These are phyloP conservation scores for Nemotelus nigrinus DNA, from an alignment of 2,888 invertebrate genomes.

Conservation along the genomic window DNA sequence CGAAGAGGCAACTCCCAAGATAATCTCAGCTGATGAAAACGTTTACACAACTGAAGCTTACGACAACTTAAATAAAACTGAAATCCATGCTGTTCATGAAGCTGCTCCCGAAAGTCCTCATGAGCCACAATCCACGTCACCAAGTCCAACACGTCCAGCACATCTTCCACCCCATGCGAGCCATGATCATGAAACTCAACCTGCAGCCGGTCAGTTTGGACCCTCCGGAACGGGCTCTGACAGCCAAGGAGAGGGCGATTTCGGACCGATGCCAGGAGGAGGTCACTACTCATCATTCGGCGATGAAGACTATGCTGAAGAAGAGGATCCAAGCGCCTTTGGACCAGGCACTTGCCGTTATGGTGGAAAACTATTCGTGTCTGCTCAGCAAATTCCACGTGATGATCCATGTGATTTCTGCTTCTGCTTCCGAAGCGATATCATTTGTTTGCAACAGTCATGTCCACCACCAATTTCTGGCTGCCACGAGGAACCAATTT, in stretches of 20 bases:
- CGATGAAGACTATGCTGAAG: conserved; percentile 72
- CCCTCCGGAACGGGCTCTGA: conserved; percentile 25
- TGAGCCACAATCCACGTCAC: not conserved
- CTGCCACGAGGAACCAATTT: conserved; percentile 91
- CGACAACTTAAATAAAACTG: conserved; percentile 23
- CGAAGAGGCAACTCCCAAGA: conserved; percentile 26
- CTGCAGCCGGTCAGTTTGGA: conserved; percentile 52
- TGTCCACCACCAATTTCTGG: conserved; percentile 93
- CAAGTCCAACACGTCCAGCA: conserved; percentile 14
- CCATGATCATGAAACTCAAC: conserved; percentile 38
- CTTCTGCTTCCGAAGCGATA: conserved; percentile 96
- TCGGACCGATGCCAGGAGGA: conserved; percentile 29
- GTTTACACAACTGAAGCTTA: not conserved
- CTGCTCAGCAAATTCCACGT: conserved; percentile 93
- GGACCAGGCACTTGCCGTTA: conserved; percentile 92
- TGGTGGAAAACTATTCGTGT: conserved; percentile 91
- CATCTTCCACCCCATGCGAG: conserved; percentile 54
- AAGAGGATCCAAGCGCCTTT: conserved; percentile 79
- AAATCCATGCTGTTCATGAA: not conserved
- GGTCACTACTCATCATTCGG: conserved; percentile 61
- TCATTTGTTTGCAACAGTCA: conserved; percentile 93
- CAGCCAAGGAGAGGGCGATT: conserved; percentile 2
- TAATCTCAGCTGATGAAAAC: conserved; percentile 1
- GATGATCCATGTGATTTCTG: conserved; percentile 96
- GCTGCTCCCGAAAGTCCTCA: not conserved